Base-by-base conservation (phyloP, 2,888 invertebrate species). In the Drosophila anceps region DNA sequence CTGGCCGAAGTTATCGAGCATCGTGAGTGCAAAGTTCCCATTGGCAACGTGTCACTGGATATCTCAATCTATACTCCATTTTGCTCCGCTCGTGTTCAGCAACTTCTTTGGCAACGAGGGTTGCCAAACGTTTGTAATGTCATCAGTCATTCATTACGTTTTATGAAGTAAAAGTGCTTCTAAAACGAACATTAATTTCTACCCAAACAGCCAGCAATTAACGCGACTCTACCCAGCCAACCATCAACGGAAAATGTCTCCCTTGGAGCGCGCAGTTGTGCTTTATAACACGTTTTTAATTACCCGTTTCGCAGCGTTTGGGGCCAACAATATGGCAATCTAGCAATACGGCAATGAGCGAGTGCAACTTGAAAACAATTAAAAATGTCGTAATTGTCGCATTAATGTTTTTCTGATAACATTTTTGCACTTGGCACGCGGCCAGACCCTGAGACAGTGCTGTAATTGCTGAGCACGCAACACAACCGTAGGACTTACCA, bases 331-430 rank as follows among this genome's bases (percentile, higher is more conserved):
- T 74, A 78, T 68, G 69, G 67, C 79, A 69, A 39, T 72, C 63
- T 35, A 63, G 64, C 68, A 75, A 80, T 76, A 61, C 62, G 79
- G 31, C 83, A 74, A 70, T 65, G 79, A 70, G 65, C 82, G 60
- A 82, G 61, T 71, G 71, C 75, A 80, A 83, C 88, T 84, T 80
- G 75, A 88, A 88, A 88, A 88, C 91, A 87, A 87, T 87, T 87
- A 87, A 87, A 87, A 87, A 67, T 82, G 88, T 90, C 90, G 86
- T 87, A 90, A 87, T 87, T 87, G 90, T 84, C 88, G 88, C 86
- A 71, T 87, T 87, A 87, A 87, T 87, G 86, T 88, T 80, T 87
- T 90, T 90, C 90, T 88, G 91, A 87, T 87, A 90, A 88, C 86
- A 80, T 90, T 90, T 77, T 71, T 69, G 69, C 66, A 59, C 39